A percentile compares a stretch with the other conserved stretches of the same genome.
These are phyloP conservation scores for Odontomyia ornata DNA, from an alignment of 2,888 invertebrate species.

Conservation along the genomic window DNA sequence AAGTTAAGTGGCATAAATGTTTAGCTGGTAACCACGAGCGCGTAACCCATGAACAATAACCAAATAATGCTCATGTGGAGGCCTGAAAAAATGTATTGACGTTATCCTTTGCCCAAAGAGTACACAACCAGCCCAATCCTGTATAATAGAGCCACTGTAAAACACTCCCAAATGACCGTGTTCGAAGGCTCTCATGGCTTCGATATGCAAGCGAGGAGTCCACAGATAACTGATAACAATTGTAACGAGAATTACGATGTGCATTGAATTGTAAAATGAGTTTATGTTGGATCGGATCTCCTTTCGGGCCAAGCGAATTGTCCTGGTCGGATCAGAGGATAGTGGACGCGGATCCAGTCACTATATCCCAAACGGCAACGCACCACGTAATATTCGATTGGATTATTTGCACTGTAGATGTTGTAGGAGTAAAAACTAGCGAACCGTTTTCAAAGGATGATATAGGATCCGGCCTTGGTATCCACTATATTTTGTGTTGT, in stretches of 20 bases:
- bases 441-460: slow-evolving; percentile 4
- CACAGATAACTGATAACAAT: slow-evolving; percentile 41
- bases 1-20: slow-evolving; percentile 16
- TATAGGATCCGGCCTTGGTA: background rate
- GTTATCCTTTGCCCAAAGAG: slow-evolving; percentile 4
- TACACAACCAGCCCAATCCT: background rate
- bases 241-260: slow-evolving; percentile 39
- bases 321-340: background rate
- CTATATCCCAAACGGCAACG: slow-evolving; percentile 6
- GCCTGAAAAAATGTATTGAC: background rate
- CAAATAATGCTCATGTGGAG: slow-evolving; percentile 26
- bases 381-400: slow-evolving; percentile 4
- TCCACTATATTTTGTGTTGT: slow-evolving; percentile 11
- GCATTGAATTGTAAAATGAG: slow-evolving; percentile 40
- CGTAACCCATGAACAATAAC: slow-evolving; percentile 35
- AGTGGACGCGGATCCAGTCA: background rate
- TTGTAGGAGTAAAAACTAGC: background rate
- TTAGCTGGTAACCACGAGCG: slow-evolving; percentile 13
- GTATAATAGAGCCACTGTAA: slow-evolving; percentile 2
- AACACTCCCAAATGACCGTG: slow-evolving; percentile 20
- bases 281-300: slow-evolving; percentile 18
- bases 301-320: too few species aligned
- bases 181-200: background rate
- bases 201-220: slow-evolving; percentile 6
- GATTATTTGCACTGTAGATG: slow-evolving; percentile 4